Evolutionary conservation across 2,888 invertebrate species (phyloP), one percentile per base, ranked within the genome.

Genomic region (Caenorhabditis sp.): DNA sequence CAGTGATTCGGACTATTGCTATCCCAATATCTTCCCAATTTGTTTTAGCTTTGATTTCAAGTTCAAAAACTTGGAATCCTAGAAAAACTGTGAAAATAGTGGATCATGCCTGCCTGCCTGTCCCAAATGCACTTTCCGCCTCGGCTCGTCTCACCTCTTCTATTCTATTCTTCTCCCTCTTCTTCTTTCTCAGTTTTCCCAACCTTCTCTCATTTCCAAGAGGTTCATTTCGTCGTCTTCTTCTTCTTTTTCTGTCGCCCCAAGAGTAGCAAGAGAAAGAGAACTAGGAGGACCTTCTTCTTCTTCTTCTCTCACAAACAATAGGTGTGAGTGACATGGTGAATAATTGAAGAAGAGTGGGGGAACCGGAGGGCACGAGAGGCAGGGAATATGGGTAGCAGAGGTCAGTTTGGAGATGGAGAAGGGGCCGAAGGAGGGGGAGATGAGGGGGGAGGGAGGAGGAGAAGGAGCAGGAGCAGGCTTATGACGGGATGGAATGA

Each of bases 291-390:
- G 40, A 3, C 26, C 61, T n/a, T 22, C 61, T 40, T 40, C 40
- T 40, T 40, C 13, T 13, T 40, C 11, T 6, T 2, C 26, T 20
- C 13, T 40, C 40, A 24, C 60, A 61, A 68, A 67, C 76, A 67
- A 76, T 68, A 68, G 67, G 76, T 67, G 76, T 67, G 76, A 67
- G 76, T 68, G 68, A 76, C 76, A 68, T 76, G 76, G 68, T 68
- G 76, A 76, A 67, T 76, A 76, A 67, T 76, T 76, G 76, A 76
- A 76, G 62, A 65, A 44, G 56, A 35, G 35, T 11, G 18, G 18
- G 9, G 18, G 32, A 20, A 56, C 40, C 40, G 32, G 18, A 56
- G 56, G 47, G 47, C 47, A 47, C n/a, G 11, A n/a, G n/a, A n/a
- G n/a, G n/a, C n/a, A n/a, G n/a, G n/a, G n/a, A 51, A 24, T 6